A percentile compares a stretch with the other conserved stretches of the same genome.
phyloP scores from a whole-genome alignment of 2,888 invertebrate genomes.

The Thelaira solivaga region DNA sequence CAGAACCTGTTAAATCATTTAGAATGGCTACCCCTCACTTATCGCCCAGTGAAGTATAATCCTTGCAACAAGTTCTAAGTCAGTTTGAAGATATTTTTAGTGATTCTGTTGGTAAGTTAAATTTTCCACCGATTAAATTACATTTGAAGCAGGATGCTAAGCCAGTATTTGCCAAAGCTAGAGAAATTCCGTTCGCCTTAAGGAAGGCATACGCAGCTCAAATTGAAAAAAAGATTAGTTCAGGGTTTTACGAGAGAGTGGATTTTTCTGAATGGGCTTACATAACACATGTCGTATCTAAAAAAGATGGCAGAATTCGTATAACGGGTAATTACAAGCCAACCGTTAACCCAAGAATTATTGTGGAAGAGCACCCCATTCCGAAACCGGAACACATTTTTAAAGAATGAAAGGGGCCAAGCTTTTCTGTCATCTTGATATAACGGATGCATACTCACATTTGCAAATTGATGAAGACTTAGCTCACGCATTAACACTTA shows the following conservation, averaged over 20 bases:
- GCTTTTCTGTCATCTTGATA: neutral
- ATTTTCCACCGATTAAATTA: neutral
- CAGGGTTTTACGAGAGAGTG: neutral
- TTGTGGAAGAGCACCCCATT: neutral
- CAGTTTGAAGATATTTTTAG: neutral
- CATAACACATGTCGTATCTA: neutral
- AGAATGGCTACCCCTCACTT: too few relatives aligned
- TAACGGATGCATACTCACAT: neutral
- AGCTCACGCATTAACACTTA: neutral
- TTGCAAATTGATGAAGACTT: neutral
- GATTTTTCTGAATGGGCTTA: neutral
- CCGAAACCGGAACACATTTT: neutral
- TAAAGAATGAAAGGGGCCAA: neutral
- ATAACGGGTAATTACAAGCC: conserved; percentile 1
- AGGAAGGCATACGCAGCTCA: neutral
- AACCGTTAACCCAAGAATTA: neutral
- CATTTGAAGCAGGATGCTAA: neutral
- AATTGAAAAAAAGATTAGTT: neutral
- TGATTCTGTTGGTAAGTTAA: neutral
- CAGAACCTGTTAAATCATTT: too few relatives aligned
- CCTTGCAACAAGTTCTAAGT: neutral
- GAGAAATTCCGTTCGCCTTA: neutral
- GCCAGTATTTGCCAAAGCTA: neutral
- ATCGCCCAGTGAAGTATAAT: too few relatives aligned
- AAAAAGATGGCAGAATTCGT: neutral